Evolutionary conservation across 2,888 invertebrate species (phyloP).

Genomic region (Epsilonema sp.): DNA sequence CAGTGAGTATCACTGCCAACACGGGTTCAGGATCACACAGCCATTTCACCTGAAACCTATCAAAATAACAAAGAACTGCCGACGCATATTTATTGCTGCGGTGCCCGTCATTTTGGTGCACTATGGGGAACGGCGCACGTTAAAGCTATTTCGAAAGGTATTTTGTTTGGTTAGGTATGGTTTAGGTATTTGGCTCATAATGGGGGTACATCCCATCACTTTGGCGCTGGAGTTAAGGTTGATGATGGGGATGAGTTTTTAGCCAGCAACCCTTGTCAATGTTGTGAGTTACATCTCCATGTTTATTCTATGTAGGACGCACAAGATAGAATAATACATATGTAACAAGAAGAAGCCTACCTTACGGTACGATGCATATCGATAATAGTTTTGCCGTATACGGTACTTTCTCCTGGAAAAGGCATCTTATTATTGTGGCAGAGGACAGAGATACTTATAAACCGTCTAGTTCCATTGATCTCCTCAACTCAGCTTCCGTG

Average conservation of each 20-base stretch:
- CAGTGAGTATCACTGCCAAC: constrained; percentile 9
- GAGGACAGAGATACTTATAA: not conserved
- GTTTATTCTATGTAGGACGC: not conserved
- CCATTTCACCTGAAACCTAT: constrained; percentile 13
- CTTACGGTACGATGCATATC: no score
- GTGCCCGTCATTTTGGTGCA: no score
- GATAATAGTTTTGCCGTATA: no score
- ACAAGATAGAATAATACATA: not conserved
- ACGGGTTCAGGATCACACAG: constrained; percentile 15
- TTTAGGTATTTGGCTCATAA: no score
- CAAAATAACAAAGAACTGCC: constrained; percentile 13
- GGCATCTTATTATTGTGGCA: not conserved
- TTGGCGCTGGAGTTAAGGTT: constrained; percentile 16
- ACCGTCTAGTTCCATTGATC: no score
- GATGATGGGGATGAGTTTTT: constrained; percentile 20
- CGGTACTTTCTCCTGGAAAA: not conserved
- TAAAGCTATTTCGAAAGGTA: no score
- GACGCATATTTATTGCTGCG: constrained; percentile 5
- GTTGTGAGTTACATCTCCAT: constrained; percentile 8
- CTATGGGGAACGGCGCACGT: no score
- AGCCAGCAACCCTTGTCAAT: constrained; percentile 9
- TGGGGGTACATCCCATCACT: constrained; percentile 9
- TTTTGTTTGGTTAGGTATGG: no score
- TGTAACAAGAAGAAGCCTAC: no score
- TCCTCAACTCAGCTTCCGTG: no score